These are phyloP conservation scores for Epinotia bilunana DNA, from an alignment of 2,888 invertebrate genomes.

Conservation along the genomic window DNA sequence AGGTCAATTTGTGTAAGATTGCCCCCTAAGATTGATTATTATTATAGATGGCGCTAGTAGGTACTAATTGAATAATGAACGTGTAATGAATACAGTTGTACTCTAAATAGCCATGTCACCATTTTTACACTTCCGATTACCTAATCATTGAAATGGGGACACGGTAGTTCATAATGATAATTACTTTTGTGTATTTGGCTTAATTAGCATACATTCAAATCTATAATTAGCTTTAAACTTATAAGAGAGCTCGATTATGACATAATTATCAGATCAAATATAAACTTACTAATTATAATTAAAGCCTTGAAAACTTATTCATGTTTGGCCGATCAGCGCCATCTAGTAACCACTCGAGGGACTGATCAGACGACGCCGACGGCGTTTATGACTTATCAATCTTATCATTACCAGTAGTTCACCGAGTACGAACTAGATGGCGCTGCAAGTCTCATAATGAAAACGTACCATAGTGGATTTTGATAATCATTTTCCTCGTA, in stretches of 20 bases:
- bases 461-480: not conserved
- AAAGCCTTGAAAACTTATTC: not conserved
- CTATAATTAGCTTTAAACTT: not conserved
- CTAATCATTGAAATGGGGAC: slow-evolving; percentile 18
- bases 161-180: not conserved
- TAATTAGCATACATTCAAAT: not conserved
- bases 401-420: slow-evolving; percentile 15
- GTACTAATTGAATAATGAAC: not conserved
- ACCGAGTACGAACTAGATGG: slow-evolving; percentile 20
- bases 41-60: slow-evolving; percentile 5
- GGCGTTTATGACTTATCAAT: not conserved
- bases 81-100: not conserved
- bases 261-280: not conserved
- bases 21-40: too few relatives aligned
- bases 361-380: not conserved
- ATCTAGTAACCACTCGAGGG: not conserved
- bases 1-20: too few relatives aligned
- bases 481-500: not conserved
- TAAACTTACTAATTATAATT: not conserved
- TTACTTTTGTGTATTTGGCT: not conserved
- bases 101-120: not conserved
- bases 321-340: not conserved
- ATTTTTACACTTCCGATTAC: slow-evolving; percentile 12
- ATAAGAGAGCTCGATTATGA: not conserved
- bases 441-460: not conserved